A percentile compares a stretch with the other conserved stretches of the same genome.
phyloP scores from a whole-genome alignment of 2,888 invertebrate species.

The Oligia latruncula region DNA sequence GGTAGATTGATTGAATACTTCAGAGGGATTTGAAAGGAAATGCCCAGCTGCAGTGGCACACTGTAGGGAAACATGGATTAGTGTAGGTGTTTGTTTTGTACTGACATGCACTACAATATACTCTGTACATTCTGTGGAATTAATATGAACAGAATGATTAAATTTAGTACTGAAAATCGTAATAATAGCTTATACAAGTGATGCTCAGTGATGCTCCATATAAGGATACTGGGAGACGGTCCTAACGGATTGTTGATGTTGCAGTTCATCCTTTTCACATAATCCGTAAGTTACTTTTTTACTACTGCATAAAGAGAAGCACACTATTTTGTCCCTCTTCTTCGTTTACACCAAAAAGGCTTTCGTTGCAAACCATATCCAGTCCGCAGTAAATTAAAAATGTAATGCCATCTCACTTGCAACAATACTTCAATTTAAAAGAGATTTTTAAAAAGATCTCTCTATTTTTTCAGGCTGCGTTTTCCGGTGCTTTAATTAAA shows the following conservation, averaged over 20 bases:
- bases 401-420: slow-evolving; percentile 7
- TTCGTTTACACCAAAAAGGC: not conserved
- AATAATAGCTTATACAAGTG: not conserved
- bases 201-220: no score
- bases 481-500: slow-evolving; percentile 55
- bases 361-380: not conserved
- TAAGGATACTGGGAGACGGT: no score
- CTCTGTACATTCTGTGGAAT: not conserved
- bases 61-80: not conserved
- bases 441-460: slow-evolving; percentile 34
- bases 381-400: slow-evolving; percentile 35
- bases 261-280: not conserved
- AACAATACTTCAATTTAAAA: slow-evolving; percentile 43
- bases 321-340: not conserved
- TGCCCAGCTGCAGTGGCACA: not conserved
- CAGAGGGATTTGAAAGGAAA: not conserved
- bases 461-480: slow-evolving; percentile 46
- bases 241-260: no score
- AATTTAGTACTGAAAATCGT: not conserved
- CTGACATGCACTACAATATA: not conserved
- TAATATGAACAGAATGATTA: not conserved
- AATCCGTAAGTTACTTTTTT: not conserved
- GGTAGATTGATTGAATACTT: not conserved
- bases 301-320: not conserved
- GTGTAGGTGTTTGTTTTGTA: not conserved